A percentile compares a stretch with the other conserved stretches of the same genome.
These are phyloP conservation scores for Agraylea sexmaculata DNA, from an alignment of 1,140 invertebrate genomes.

Conservation along the genomic window DNA sequence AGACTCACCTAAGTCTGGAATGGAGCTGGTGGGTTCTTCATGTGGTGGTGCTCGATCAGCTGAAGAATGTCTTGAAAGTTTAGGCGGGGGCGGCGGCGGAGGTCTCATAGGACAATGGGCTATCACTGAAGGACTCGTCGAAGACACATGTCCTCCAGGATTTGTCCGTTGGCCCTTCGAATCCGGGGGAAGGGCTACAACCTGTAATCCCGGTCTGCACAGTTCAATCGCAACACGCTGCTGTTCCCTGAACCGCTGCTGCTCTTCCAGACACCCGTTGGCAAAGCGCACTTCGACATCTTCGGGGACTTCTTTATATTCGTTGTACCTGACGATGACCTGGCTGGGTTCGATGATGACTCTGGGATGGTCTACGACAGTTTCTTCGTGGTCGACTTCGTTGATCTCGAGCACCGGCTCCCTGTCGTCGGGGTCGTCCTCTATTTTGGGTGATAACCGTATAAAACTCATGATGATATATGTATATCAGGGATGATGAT, in stretches of 20 bases:
- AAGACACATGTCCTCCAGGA: slow-evolving; percentile 26
- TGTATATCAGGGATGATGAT: background rate
- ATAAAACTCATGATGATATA: slow-evolving; percentile 12
- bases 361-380: slow-evolving; percentile 14
- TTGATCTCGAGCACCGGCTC: slow-evolving; percentile 13
- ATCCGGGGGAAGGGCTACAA: slow-evolving; percentile 35
- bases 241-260: slow-evolving; percentile 17
- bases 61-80: slow-evolving; percentile 30
- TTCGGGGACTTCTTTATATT: slow-evolving; percentile 1
- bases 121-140: slow-evolving; percentile 28
- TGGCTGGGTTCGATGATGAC: slow-evolving; percentile 19
- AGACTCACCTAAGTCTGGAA: slow-evolving; percentile 69
- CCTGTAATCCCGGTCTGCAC: slow-evolving; percentile 28
- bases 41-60: slow-evolving; percentile 33
- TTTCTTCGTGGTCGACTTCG: slow-evolving; percentile 19
- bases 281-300: background rate
- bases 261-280: slow-evolving; percentile 16
- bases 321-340: slow-evolving; percentile 11
- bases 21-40: slow-evolving; percentile 72
- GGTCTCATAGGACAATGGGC: slow-evolving; percentile 41
- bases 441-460: slow-evolving; percentile 13
- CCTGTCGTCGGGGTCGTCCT: slow-evolving; percentile 8
- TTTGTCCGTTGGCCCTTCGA: slow-evolving; percentile 20
- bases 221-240: slow-evolving; percentile 25
- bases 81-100: slow-evolving; percentile 44